These are phyloP conservation scores for Leucophora obtusa DNA, from an alignment of 2,888 invertebrate genomes.

Conservation along the genomic window DNA sequence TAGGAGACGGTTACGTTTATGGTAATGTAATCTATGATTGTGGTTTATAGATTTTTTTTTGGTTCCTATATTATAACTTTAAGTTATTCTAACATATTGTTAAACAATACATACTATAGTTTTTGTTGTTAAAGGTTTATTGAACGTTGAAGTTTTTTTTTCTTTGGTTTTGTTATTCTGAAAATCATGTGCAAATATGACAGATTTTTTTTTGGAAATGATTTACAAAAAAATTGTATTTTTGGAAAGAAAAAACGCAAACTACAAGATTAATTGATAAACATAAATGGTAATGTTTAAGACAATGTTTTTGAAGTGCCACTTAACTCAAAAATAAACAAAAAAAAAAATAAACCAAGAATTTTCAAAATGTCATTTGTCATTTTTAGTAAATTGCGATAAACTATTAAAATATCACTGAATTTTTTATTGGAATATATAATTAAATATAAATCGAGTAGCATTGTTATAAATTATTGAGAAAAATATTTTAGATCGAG, in stretches of 20 bases:
- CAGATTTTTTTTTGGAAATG: constrained; percentile 46
- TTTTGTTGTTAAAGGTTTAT: constrained; percentile 39
- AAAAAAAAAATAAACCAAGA: constrained; percentile 15
- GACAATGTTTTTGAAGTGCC: constrained; percentile 39
- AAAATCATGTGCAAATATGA: constrained; percentile 64
- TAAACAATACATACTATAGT: constrained; percentile 8
- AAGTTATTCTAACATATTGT: constrained; percentile 39
- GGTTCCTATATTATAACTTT: constrained; percentile 9
- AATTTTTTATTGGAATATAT: constrained; percentile 51
- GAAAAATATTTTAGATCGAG: neutral
- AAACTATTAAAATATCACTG: constrained; percentile 59
- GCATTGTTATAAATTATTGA: neutral
- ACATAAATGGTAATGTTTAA: constrained; percentile 60
- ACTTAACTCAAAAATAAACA: neutral
- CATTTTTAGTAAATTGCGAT: constrained; percentile 36
- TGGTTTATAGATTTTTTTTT: constrained; percentile 45
- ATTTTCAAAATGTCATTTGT: constrained; percentile 62
- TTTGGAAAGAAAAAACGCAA: constrained; percentile 25
- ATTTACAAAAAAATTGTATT: constrained; percentile 40
- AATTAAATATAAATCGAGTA: neutral
- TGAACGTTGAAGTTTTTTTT: constrained; percentile 18
- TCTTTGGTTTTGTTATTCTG: constrained; percentile 11
- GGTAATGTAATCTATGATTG: constrained; percentile 60
- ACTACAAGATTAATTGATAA: constrained; percentile 53
- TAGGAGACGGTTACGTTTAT: constrained; percentile 52